These are phyloP conservation scores for Artemia sp. DNA, from an alignment of 2,888 invertebrate species.

Conservation along the genomic window DNA sequence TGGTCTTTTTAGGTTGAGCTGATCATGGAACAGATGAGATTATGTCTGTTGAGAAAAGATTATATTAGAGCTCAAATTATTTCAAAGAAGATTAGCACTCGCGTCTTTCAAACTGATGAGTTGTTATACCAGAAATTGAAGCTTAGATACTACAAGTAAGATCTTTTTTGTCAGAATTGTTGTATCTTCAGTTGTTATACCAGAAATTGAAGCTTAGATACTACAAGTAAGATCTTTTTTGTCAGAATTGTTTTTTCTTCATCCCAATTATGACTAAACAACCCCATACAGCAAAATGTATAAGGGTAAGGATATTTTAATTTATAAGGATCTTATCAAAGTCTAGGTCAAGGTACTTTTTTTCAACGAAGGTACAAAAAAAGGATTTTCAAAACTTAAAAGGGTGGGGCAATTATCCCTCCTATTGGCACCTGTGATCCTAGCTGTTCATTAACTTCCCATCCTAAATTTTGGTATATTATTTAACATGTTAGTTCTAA, in stretches of 20 bases:
- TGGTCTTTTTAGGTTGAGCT: conserved; percentile 47
- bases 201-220: conserved; percentile 53
- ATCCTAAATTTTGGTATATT: too few species aligned
- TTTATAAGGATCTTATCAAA: too few species aligned
- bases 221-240: conserved; percentile 38
- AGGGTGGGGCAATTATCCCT: too few species aligned
- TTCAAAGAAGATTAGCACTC: conserved; percentile 91
- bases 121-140: conserved; percentile 51
- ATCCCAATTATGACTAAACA: conserved; percentile 30
- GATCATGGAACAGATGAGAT: conserved; percentile 93
- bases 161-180: conserved; percentile 1
- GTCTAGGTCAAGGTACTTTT: too few species aligned
- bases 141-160: conserved; percentile 48
- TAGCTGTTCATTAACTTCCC: too few species aligned
- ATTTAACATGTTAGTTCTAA: too few species aligned
- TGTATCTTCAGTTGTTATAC: conserved; percentile 39
- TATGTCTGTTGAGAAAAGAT: conserved; percentile 86
- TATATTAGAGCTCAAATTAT: conserved; percentile 95
- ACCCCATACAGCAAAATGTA: too few species aligned
- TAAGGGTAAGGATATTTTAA: too few species aligned
- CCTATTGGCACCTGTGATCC: too few species aligned
- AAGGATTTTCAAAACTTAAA: too few species aligned
- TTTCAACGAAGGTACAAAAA: too few species aligned
- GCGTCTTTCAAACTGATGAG: conserved; percentile 69
- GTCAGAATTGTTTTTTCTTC: neutral